phyloP scores from a whole-genome alignment of 2,888 invertebrate species.

The Papilio gigon region DNA sequence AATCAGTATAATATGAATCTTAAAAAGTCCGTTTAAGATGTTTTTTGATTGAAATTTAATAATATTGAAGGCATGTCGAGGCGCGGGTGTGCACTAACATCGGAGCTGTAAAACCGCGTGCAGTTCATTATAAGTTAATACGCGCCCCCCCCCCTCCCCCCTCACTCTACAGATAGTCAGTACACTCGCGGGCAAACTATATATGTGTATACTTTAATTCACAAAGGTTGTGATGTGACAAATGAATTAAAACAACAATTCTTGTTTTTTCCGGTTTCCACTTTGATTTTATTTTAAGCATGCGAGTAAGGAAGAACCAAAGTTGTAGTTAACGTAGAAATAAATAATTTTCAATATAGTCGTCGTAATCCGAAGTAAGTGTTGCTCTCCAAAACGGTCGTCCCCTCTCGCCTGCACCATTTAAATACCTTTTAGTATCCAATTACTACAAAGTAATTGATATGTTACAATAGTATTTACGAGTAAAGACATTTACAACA shows the following conservation, averaged over 20 bases:
- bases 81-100: conserved; percentile 56
- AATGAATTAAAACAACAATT: too few relatives aligned
- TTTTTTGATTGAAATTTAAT: conserved; percentile 20
- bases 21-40: conserved; percentile 21
- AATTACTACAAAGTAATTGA: too few relatives aligned
- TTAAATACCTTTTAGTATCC: too few relatives aligned
- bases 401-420: too few relatives aligned
- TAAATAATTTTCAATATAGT: too few relatives aligned
- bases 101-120: conserved; percentile 66
- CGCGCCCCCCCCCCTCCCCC: conserved; percentile 71
- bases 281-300: too few relatives aligned
- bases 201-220: conserved; percentile 3
- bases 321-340: too few relatives aligned
- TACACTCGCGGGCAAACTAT: conserved; percentile 53
- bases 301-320: too few relatives aligned
- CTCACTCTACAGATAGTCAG: conserved; percentile 56
- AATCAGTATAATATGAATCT: background rate
- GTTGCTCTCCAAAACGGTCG: too few relatives aligned
- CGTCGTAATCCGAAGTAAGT: too few relatives aligned
- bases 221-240: background rate
- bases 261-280: too few relatives aligned
- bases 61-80: conserved; percentile 49
- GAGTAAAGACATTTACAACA: background rate
- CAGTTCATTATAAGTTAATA: conserved; percentile 81
- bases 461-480: too few relatives aligned